Evolutionary conservation across 2,113 vertebrate species (phyloP).

Genomic region (Chaetodon trifascialis): DNA sequence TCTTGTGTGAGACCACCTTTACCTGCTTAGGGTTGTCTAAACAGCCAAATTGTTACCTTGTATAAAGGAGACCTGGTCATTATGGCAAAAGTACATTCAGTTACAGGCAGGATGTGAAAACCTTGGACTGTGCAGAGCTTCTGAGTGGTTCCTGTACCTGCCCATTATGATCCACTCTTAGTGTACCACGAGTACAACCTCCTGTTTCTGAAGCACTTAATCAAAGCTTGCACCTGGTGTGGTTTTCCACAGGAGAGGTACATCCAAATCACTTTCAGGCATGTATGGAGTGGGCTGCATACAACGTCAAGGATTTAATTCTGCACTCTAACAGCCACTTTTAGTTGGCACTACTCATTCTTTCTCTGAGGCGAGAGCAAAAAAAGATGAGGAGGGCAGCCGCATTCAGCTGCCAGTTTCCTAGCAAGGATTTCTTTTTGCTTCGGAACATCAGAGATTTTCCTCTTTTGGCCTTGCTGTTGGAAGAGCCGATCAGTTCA

Average conservation of each 20-base stretch:
- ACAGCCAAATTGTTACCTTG: no score
- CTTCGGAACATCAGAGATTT: not conserved
- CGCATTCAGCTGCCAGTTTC: not conserved
- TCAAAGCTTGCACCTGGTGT: not conserved
- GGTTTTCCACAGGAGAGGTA: not conserved
- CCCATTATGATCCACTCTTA: not conserved
- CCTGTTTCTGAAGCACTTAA: not conserved
- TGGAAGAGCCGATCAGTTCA: not conserved
- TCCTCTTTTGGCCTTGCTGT: not conserved
- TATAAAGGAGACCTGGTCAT: no score
- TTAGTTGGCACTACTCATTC: not conserved
- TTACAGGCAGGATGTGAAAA: not conserved
- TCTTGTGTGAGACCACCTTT: not conserved
- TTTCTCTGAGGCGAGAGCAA: not conserved
- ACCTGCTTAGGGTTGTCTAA: not conserved
- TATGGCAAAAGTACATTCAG: not conserved
- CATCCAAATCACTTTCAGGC: not conserved
- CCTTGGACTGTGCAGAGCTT: not conserved
- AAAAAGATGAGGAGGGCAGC: not conserved
- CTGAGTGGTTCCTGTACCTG: no score
- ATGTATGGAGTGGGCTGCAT: not conserved
- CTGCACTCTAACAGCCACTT: not conserved
- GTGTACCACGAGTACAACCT: no score
- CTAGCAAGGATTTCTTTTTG: not conserved
- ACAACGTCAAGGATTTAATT: not conserved